These are phyloP conservation scores for Anguilla marmorata DNA, from an alignment of 2,797 vertebrate species.

Conservation along the genomic window DNA sequence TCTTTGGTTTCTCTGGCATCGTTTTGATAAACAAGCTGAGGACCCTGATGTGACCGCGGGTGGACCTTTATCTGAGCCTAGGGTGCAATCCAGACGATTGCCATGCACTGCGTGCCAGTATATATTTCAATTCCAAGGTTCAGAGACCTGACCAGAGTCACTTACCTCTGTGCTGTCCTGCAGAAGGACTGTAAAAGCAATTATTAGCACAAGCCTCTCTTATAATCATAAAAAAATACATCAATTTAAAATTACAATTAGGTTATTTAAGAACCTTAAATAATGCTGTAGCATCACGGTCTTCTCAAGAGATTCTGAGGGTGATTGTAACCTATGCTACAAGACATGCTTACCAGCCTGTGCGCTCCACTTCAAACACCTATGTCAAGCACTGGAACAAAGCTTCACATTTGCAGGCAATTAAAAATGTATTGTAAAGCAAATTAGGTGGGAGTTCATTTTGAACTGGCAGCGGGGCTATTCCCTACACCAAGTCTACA, in stretches of 20 bases:
- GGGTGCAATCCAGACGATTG: conserved; percentile 13
- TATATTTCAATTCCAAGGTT: conserved; percentile 20
- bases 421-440: background rate
- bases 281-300: background rate
- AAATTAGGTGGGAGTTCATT: background rate
- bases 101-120: background rate
- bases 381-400: background rate
- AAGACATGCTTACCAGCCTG: background rate
- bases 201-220: background rate
- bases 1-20: conserved; percentile 10
- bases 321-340: background rate
- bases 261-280: background rate
- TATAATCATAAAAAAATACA: background rate
- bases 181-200: background rate
- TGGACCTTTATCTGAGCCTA: conserved; percentile 19
- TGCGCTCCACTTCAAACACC: background rate
- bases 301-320: background rate
- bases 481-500: background rate
- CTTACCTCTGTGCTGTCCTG: background rate
- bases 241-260: background rate
- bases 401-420: background rate
- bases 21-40: conserved; percentile 9
- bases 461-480: background rate
- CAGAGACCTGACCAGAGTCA: background rate
- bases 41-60: background rate